Percentiles rank a stretch among this genome's conserved stretches.
These are phyloP conservation scores for Catharus ustulatus DNA, from an alignment of 2,797 vertebrate species.

Conservation along the genomic window DNA sequence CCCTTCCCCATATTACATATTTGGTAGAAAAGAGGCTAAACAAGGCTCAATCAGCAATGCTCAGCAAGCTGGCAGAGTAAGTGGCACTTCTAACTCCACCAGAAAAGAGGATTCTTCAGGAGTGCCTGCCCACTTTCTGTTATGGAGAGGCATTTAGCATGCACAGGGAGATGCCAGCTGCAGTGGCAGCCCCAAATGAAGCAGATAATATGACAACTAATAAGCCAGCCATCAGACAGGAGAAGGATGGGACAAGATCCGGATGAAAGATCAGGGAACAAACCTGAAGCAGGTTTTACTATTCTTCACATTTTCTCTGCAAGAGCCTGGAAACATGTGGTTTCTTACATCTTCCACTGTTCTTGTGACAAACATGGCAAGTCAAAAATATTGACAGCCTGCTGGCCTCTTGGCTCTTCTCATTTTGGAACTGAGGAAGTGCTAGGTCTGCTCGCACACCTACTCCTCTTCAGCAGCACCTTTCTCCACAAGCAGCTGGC, in stretches of 20 bases:
- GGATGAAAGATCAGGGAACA: not conserved
- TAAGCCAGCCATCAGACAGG: not conserved
- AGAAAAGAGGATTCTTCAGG: not conserved
- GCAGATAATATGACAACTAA: not conserved
- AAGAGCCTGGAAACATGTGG: slow-evolving; percentile 1
- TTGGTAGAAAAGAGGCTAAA: not conserved
- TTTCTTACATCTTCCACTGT: slow-evolving; percentile 18
- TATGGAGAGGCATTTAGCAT: not conserved
- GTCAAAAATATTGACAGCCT: slow-evolving; percentile 24
- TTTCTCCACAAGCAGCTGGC: not conserved
- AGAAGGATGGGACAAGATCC: not conserved
- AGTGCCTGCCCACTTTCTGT: not conserved
- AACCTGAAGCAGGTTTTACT: not conserved
- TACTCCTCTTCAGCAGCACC: slow-evolving; percentile 4
- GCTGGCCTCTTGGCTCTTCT: not conserved
- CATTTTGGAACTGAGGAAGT: not conserved
- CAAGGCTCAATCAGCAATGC: slow-evolving; percentile 1
- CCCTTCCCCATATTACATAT: not conserved
- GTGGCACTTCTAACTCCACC: not conserved
- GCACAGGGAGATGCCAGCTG: not conserved
- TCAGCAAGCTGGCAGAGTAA: slow-evolving; percentile 36
- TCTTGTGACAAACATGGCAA: slow-evolving; percentile 23
- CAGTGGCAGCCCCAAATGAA: not conserved
- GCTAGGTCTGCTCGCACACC: not conserved
- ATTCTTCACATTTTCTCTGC: slow-evolving; percentile 24